phyloP scores from a whole-genome alignment of 2,797 vertebrate genomes.

The Salarias fasciatus region DNA sequence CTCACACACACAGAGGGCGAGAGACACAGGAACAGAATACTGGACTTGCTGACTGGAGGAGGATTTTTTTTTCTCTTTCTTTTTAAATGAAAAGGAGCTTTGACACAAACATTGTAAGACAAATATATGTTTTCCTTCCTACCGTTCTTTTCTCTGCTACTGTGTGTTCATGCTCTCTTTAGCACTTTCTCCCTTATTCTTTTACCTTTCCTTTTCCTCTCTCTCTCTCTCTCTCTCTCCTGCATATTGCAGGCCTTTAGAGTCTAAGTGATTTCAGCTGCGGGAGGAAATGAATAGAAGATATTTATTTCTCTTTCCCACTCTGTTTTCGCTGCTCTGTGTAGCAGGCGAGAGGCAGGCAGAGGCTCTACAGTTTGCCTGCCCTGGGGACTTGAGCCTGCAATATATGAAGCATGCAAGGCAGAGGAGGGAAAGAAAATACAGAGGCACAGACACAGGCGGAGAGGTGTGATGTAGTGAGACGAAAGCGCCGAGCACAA shows the following conservation, averaged over 20 bases:
- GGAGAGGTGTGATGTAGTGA: slow-evolving; percentile 64
- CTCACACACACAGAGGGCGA: slow-evolving; percentile 83
- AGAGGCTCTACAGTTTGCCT: slow-evolving; percentile 63
- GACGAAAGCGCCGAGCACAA: slow-evolving; percentile 47
- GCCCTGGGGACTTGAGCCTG: slow-evolving; percentile 67
- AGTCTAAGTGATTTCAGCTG: slow-evolving; percentile 80
- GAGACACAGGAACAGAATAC: slow-evolving; percentile 71
- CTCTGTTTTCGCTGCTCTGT: slow-evolving; percentile 55
- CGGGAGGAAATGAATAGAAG: slow-evolving; percentile 80
- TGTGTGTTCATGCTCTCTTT: slow-evolving; percentile 41
- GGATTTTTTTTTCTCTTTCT: slow-evolving; percentile 72
- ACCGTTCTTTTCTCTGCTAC: slow-evolving; percentile 38
- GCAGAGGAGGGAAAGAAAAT: slow-evolving; percentile 64
- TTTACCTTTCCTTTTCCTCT: slow-evolving; percentile 58
- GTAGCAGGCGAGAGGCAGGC: slow-evolving; percentile 56
- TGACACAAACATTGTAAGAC: slow-evolving; percentile 74
- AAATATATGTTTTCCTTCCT: slow-evolving; percentile 59
- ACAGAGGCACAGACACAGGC: slow-evolving; percentile 53
- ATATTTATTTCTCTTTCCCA: slow-evolving; percentile 72
- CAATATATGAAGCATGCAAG: slow-evolving; percentile 67
- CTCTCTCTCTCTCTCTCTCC: not conserved
- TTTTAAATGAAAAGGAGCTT: slow-evolving; percentile 68
- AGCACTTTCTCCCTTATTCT: slow-evolving; percentile 49
- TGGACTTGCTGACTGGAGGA: slow-evolving; percentile 80
- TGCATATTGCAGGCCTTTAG: slow-evolving; percentile 66